Base-by-base conservation (phyloP, 2,113 vertebrate species). In the Orycteropus afer region DNA sequence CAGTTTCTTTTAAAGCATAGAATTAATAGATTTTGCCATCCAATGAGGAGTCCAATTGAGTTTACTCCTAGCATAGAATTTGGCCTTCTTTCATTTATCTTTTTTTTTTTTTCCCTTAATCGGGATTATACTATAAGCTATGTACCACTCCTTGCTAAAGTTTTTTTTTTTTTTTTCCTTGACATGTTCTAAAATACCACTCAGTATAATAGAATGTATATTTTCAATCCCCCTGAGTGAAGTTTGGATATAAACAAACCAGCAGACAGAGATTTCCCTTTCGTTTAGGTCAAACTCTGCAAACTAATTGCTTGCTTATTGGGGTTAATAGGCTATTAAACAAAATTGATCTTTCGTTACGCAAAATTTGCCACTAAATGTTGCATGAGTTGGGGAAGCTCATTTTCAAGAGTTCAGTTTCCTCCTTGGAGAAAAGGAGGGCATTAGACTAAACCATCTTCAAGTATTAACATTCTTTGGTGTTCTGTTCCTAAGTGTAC, bases 401-500 rank as follows among this genome's bases (percentile, higher is more conserved):
- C 67, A 17, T 59, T 77, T 90, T 67, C 42, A 45, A 77, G 51
- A 73, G 15, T 57, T 94, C 63, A 40, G 12, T 79, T 84, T 94
- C 40, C 7, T 86, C 61, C 29, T 67, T 57, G 34, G 89, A 65
- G 89, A 63, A 40, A 91, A 89, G 5, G 32, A 96, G 15, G 53
- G 42, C 40, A 7, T 73, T 49, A 89, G 63, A 42, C 32, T 69
- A 91, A 90, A 45, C n/a, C 37, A 77, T 25, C 59, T 80, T 86
- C 10, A 85, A 92, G 51, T 53, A 51, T 80, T 86, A 86, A 83
- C 51, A 59, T 25, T 83, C 12, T 65, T 10, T 14, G 22, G 47
- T 53, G 45, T 34, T 96, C 80, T 76, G 5, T 89, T 96, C 90
- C 51, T 53, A 89, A 71, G 42, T 42, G 8, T 49, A 61, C 23